Percentiles rank a stretch among this genome's conserved stretches.
These are phyloP conservation scores for Drosophila borealis DNA, from an alignment of 2,888 invertebrate species.

Conservation along the genomic window DNA sequence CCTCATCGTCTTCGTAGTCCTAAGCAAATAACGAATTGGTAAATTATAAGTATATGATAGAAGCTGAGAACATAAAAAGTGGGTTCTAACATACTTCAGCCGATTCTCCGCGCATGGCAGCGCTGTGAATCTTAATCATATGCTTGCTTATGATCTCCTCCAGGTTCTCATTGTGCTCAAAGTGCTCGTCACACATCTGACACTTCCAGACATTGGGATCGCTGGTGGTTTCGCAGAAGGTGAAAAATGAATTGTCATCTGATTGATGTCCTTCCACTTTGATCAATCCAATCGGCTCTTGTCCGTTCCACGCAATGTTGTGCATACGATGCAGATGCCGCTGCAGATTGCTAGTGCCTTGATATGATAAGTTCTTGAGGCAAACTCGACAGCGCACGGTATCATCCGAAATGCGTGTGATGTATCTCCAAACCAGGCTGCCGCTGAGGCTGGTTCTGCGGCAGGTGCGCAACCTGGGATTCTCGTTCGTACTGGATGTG, in stretches of 20 bases:
- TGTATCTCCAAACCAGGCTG: constrained; percentile 75
- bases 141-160: constrained; percentile 36
- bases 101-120: constrained; percentile 31
- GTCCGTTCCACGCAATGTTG: constrained; percentile 58
- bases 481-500: constrained; percentile 49
- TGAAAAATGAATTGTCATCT: constrained; percentile 32
- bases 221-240: constrained; percentile 40
- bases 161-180: constrained; percentile 55
- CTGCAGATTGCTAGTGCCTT: constrained; percentile 78
- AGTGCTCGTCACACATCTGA: constrained; percentile 69
- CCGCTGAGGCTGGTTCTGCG: constrained; percentile 35
- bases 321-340: constrained; percentile 79
- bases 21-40: background rate
- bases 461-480: background rate
- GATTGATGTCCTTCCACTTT: constrained; percentile 22
- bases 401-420: constrained; percentile 66
- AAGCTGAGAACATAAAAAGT: too few species aligned
- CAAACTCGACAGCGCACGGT: constrained; percentile 74
- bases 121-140: constrained; percentile 51
- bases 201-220: constrained; percentile 53
- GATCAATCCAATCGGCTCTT: background rate
- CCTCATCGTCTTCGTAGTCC: constrained; percentile 29
- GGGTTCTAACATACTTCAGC: constrained; percentile 31
- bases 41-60: too few species aligned
- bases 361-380: constrained; percentile 74